Conservation (phyloP, 2,797 vertebrate species). For the Mallotus villosus region DNA sequence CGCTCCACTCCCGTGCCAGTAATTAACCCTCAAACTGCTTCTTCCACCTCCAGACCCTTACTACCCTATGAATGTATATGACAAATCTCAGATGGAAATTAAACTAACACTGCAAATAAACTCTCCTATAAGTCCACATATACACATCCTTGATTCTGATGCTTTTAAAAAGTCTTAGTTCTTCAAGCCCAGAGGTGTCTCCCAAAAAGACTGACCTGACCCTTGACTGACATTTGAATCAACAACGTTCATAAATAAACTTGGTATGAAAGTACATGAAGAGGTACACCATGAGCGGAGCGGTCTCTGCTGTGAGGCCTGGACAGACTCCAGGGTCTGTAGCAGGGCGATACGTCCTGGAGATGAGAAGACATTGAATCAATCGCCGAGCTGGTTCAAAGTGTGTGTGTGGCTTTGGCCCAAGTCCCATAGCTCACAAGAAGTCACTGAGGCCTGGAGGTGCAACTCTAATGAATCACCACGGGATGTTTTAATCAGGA, state of each 20-base stretch:
- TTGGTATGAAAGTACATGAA: conserved; percentile 24
- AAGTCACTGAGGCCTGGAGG: conserved; percentile 1
- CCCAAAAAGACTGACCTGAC: conserved; percentile 30
- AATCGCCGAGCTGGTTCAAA: conserved; percentile 15
- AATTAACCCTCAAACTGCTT: conserved; percentile 40
- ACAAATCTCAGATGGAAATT: conserved; percentile 26
- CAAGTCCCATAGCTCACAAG: background rate
- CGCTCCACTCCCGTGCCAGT: conserved; percentile 24
- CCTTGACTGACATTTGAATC: conserved; percentile 47
- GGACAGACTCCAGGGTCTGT: too few relatives aligned
- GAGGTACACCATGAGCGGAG: conserved; percentile 33
- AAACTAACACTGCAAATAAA: background rate
- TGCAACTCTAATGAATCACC: conserved; percentile 4
- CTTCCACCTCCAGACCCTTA: conserved; percentile 41
- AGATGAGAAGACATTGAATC: conserved; percentile 28
- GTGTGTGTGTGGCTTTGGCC: conserved; percentile 8
- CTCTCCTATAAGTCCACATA: background rate
- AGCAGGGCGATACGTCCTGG: conserved; percentile 12
- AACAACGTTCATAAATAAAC: conserved; percentile 38
- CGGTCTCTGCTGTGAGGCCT: background rate
- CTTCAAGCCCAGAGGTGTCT: conserved; percentile 27
- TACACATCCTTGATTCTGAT: background rate
- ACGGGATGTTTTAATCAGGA: background rate
- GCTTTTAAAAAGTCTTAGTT: conserved; percentile 21
- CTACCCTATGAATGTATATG: conserved; percentile 46